Evolutionary conservation across 2,113 vertebrate genomes (phyloP), one percentile per base, ranked within the genome.

Genomic region (Haliaeetus leucogaster): DNA sequence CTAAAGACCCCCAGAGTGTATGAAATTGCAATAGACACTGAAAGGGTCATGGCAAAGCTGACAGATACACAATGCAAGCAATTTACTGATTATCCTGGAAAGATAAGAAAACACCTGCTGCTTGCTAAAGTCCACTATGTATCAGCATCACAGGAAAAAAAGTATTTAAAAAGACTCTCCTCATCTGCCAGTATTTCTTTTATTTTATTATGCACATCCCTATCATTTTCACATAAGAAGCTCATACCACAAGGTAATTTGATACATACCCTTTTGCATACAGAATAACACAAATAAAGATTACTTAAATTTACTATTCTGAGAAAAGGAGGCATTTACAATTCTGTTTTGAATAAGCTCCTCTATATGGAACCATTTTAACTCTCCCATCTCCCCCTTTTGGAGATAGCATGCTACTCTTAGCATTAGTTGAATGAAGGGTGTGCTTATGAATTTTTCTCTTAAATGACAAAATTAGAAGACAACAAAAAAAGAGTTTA

Each of bases 41-140:
- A 74, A 67, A 66, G 52, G 79, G 21, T 73, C 59, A 50, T 59
- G 67, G 55, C 3, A 70, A 71, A 89, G 20, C 79, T 92, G 86
- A 90, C 32, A 73, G 76, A 72, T 53, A 73, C 22, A 68, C 7
- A 42, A 40, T 81, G 17, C 9, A 85, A 89, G n/a, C 34, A 78
- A 92, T 97, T 95, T 95, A 79, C 73, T 74, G 94, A 89, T 89
- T 94, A 87, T 96, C 82, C 82, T 78, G 82, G 73, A 71, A 85
- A 89, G 72, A 80, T 85, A 83, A 89, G 66, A 89, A 80, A 93
- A 92, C 66, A 89, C 66, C 95, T 97, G 70, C 73, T 86, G 67
- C 47, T 87, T 95, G 42, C 36, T 94, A 9, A 93, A 95, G 89
- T 71, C 59, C 55, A 71, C 32, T 59, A 43, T 12, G 7, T 80